Evolutionary conservation across 2,113 vertebrate species (phyloP), one percentile per base, ranked within the genome.

Genomic region (Passer domesticus): DNA sequence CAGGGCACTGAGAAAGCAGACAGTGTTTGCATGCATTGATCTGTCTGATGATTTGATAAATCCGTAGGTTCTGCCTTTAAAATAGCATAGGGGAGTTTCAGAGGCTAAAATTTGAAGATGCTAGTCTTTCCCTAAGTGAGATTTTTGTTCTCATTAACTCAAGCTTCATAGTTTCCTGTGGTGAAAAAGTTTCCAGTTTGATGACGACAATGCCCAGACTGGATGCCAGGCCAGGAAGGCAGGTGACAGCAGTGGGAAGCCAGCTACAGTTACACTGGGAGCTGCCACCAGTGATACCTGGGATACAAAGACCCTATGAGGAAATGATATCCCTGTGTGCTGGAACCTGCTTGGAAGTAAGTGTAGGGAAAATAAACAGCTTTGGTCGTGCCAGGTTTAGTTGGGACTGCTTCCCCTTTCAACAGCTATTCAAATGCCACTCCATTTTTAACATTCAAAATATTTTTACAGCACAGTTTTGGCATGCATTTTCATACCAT

Each of bases 381-480:
- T 70, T 80, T 83, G 83, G 27, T 86, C 7, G 3, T 62, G 63
- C 50, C 64, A 43, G 39, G 46, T 76, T 93, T 90, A 81, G 62
- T 83, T 87, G 46, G 46, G 67, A 79, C 28, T 60, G 53, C 62
- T 82, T 87, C 75, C 62, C 85, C 60, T 87, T 91, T 83, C 87
- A 67, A 64, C 55, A 94, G 67, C 58, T 94, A 83, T 91, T 87
- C 37, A 67, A 83, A 94, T 76, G 55, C 39, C 87, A 77, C 50
- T 75, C 87, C 96, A 90, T 96, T 94, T 94, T 94, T 96, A 96
- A 78, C 83, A 80, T 76, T 94, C 67, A 55, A 76, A 68, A 63
- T 92, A 91, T 92, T 95, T 89, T 84, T 46, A 83, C 53, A 49
- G 76, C 37, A 23, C 31, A 44, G 47, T 81, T 94, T 92, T 73